Conservation (phyloP, 2,797 vertebrate species). For the Esox lucius region DNA sequence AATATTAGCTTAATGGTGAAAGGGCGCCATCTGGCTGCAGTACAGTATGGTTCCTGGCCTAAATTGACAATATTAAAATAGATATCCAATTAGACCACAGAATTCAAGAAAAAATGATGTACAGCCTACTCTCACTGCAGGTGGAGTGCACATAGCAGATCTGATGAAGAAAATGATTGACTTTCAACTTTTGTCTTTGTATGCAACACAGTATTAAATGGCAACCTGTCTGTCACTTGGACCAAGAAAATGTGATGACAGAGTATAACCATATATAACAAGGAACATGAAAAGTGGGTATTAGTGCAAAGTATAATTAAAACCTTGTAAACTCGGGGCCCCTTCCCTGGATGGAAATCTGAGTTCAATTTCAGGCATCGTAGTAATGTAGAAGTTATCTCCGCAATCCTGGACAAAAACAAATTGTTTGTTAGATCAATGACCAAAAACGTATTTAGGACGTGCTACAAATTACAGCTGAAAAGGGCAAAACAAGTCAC, state of each 20-base stretch:
- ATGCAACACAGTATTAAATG: background rate
- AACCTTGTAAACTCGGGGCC: constrained; percentile 57
- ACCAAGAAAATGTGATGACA: background rate
- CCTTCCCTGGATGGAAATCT: constrained; percentile 64
- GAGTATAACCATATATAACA: background rate
- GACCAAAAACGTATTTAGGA: background rate
- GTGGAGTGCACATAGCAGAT: background rate
- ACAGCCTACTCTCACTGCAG: background rate
- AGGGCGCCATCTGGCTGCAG: constrained; percentile 69
- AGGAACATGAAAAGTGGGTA: background rate
- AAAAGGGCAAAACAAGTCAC: constrained; percentile 39
- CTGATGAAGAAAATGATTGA: background rate
- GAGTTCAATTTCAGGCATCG: constrained; percentile 69
- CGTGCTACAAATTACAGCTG: constrained; percentile 37
- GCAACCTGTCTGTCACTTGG: background rate
- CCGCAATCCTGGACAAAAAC: constrained; percentile 13
- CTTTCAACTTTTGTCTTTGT: background rate
- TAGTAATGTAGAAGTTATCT: background rate
- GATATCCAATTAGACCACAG: background rate
- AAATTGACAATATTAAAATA: background rate
- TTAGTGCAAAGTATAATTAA: background rate
- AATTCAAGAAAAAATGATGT: background rate
- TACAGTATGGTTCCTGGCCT: background rate
- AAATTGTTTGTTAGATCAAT: background rate
- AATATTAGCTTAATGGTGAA: constrained; percentile 56